Evolutionary conservation across 2,888 invertebrate species (phyloP).

Genomic region (Hemithea aestivaria): DNA sequence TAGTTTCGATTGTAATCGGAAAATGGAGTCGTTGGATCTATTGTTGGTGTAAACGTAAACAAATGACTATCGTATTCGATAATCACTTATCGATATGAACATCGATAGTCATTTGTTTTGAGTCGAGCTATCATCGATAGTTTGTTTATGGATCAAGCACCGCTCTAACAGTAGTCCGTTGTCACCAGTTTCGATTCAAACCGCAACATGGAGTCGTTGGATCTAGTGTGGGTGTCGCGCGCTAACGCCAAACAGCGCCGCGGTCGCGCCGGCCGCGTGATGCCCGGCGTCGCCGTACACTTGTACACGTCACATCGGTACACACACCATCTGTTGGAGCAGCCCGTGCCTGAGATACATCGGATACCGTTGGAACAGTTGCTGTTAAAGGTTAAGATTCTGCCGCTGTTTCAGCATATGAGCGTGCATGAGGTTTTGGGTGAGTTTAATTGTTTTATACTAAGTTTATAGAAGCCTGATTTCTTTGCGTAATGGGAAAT

Average conservation of each 20-base stretch:
- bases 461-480: too few relatives aligned
- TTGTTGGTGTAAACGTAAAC: too few relatives aligned
- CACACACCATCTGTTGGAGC: constrained; percentile 82
- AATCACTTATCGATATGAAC: too few relatives aligned
- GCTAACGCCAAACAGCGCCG: constrained; percentile 94
- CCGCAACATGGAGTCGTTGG: constrained; percentile 92
- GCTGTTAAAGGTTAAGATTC: constrained; percentile 85
- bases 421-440: constrained; percentile 76
- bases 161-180: too few relatives aligned
- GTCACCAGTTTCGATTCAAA: constrained; percentile 88
- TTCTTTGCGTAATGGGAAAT: too few relatives aligned
- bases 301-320: constrained; percentile 88
- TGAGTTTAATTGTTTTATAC: constrained; percentile 33
- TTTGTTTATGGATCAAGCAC: too few relatives aligned
- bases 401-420: constrained; percentile 72
- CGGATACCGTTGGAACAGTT: constrained; percentile 92
- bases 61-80: too few relatives aligned
- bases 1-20: too few relatives aligned
- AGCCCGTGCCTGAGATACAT: constrained; percentile 93
- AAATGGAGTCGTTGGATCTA: too few relatives aligned
- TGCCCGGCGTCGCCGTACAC: constrained; percentile 92
- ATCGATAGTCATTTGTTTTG: too few relatives aligned
- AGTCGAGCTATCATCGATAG: too few relatives aligned
- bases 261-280: constrained; percentile 94
- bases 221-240: constrained; percentile 92